Evolutionary conservation across 1,140 invertebrate genomes (phyloP).

Genomic region (Varroa destructor): DNA sequence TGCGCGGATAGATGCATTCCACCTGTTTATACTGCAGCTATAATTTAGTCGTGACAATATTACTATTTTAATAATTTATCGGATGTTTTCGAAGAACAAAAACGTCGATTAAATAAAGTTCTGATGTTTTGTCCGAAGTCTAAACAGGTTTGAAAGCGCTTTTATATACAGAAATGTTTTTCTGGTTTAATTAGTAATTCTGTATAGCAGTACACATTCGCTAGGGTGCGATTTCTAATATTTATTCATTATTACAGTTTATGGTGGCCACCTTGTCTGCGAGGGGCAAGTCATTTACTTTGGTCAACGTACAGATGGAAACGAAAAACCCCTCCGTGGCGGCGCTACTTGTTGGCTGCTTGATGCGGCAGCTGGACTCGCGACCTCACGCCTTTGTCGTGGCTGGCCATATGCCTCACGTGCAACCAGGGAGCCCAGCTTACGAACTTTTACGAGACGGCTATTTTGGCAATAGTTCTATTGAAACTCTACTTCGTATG

Average conservation of each 20-base stretch:
- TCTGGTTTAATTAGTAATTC: no score
- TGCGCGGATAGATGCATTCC: no score
- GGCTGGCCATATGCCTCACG: slow-evolving; percentile 13
- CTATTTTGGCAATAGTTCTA: slow-evolving; percentile 14
- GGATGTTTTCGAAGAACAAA: no score
- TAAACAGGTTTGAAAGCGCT: no score
- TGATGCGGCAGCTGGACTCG: slow-evolving; percentile 16
- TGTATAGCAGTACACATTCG: no score
- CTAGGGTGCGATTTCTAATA: no score
- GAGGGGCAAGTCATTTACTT: neutral
- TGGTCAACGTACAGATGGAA: slow-evolving; percentile 23
- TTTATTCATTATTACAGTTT: neutral
- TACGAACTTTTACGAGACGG: slow-evolving; percentile 10
- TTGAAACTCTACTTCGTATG: neutral
- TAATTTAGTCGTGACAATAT: no score
- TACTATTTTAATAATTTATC: no score
- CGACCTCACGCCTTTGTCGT: slow-evolving; percentile 9
- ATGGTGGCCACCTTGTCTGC: neutral
- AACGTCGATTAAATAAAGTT: no score
- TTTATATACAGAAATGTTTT: no score
- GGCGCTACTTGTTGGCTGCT: neutral
- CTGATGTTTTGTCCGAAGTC: no score
- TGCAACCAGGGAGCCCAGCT: neutral
- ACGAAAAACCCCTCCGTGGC: neutral
- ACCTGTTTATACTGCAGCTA: no score